Conservation (phyloP, 2,797 vertebrate species). For the Amphiprion clarkii region DNA sequence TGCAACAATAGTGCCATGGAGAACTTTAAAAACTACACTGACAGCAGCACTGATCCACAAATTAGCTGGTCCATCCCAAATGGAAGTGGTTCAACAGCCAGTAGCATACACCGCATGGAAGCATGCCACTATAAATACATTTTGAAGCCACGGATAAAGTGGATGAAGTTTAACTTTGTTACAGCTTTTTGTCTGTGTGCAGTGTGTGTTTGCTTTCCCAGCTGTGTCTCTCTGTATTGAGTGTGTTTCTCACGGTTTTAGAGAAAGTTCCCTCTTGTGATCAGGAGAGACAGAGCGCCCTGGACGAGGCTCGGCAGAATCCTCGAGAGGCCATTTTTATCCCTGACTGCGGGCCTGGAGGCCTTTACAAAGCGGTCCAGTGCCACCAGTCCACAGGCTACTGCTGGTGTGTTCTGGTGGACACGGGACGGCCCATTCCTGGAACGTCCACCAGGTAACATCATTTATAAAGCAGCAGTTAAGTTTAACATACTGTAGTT, state of each 20-base stretch:
- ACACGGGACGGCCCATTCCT: constrained; percentile 96
- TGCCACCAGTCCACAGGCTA: constrained; percentile 99
- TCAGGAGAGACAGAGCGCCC: constrained; percentile 94
- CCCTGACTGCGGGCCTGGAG: constrained; percentile 92
- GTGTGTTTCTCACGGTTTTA: constrained; percentile 84
- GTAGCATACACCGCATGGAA: too few relatives aligned
- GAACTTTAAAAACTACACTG: too few relatives aligned
- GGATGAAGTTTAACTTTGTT: not conserved
- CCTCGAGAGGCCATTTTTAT: constrained; percentile 93
- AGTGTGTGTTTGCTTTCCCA: constrained; percentile 16
- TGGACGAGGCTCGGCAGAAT: constrained; percentile 93
- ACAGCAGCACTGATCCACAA: too few relatives aligned
- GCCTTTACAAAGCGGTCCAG: constrained; percentile 95
- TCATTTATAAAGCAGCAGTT: not conserved
- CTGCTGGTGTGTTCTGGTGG: constrained; percentile 98
- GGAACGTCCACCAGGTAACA: constrained; percentile 95
- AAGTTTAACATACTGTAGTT: not conserved
- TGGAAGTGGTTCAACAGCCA: too few relatives aligned
- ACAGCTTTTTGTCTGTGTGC: not conserved
- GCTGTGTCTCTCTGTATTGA: constrained; percentile 64
- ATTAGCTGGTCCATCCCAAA: too few relatives aligned
- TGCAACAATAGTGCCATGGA: too few relatives aligned
- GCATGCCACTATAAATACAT: too few relatives aligned
- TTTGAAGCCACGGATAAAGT: not conserved
- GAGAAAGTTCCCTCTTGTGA: constrained; percentile 98